phyloP scores from a whole-genome alignment of 2,888 invertebrate species.

The Hipparchia semele region DNA sequence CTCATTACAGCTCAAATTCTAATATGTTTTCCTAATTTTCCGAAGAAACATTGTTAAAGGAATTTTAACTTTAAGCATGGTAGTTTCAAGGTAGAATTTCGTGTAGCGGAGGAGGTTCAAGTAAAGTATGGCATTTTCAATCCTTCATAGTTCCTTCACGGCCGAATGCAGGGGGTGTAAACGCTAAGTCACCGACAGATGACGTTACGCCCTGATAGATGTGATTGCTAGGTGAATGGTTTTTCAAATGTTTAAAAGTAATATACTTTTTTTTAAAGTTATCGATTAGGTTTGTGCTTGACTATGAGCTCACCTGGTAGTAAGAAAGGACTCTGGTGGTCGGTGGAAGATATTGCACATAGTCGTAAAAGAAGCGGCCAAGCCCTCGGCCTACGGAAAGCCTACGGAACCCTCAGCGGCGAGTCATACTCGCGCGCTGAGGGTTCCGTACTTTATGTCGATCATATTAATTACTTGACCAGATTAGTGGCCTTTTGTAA shows the following conservation, averaged over 20 bases:
- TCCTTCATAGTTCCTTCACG: conserved; percentile 63
- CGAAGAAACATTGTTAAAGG: background rate
- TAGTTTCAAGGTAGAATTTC: conserved; percentile 42
- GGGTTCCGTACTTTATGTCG: too few relatives aligned
- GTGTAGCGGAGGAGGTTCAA: conserved; percentile 17
- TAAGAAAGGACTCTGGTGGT: background rate
- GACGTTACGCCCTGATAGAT: conserved; percentile 74
- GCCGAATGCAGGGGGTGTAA: conserved; percentile 64
- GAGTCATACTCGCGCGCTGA: too few relatives aligned
- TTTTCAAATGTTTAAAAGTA: conserved; percentile 37
- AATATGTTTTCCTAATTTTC: background rate
- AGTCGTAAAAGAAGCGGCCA: too few relatives aligned
- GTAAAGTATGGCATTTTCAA: conserved; percentile 57
- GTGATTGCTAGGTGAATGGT: conserved; percentile 47
- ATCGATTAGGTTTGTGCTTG: conserved; percentile 10
- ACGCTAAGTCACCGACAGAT: conserved; percentile 70
- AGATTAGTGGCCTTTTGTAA: too few relatives aligned
- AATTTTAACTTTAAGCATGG: conserved; percentile 37
- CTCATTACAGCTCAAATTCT: conserved; percentile 28
- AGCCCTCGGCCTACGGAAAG: too few relatives aligned
- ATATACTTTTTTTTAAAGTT: conserved; percentile 10
- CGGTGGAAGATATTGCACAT: background rate
- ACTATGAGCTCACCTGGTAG: background rate
- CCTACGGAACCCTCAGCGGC: too few relatives aligned
- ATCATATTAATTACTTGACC: too few relatives aligned